Evolutionary conservation across 2,888 invertebrate species (phyloP), one percentile per base, ranked within the genome.

Genomic region (Trypoxylon attenuatum): DNA sequence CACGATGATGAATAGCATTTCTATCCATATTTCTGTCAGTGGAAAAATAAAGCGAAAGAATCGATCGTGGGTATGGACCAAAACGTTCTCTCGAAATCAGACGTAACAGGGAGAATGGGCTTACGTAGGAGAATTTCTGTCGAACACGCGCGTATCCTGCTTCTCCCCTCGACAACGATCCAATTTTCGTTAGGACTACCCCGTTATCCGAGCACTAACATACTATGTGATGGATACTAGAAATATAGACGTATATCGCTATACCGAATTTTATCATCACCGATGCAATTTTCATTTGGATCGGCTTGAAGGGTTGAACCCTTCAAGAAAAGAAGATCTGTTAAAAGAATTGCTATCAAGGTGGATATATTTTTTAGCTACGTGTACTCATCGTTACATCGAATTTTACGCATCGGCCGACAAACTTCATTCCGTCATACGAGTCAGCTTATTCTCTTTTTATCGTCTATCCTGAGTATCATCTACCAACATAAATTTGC

Each of bases 231-330:
- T 57, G 61, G 61, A 61, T 61, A 38, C 45, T 42, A 43, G 50
- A 50, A 45, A 49, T 41, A 49, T 50, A n/a, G n/a, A 46, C 50
- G 50, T 49, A 56, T 42, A 53, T 58, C 63, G 51, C 42, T 47
- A 58, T 58, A 58, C 52, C 52, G 47, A 59, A 59, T 63, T 63
- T 63, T 53, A 63, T 53, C 63, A 53, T 62, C 52, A 41, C 39
- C 25, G 52, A 53, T 63, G 63, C 59, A 63, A 53, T 63, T 59
- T 53, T 59, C 59, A 49, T 29, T 33, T 29, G 21, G 15, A 15
- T 10, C 29, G 33, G n/a, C 27, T 16, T 22, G 3, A 33, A 13
- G 13, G 29, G 4, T 10, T 10, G 33, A 33, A 25, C 25, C n/a
- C n/a, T n/a, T n/a, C n/a, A n/a, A n/a, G 25, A n/a, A 29, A 5